Base-by-base conservation (phyloP, 2,888 invertebrate genomes). In the Parnassius apollo region DNA sequence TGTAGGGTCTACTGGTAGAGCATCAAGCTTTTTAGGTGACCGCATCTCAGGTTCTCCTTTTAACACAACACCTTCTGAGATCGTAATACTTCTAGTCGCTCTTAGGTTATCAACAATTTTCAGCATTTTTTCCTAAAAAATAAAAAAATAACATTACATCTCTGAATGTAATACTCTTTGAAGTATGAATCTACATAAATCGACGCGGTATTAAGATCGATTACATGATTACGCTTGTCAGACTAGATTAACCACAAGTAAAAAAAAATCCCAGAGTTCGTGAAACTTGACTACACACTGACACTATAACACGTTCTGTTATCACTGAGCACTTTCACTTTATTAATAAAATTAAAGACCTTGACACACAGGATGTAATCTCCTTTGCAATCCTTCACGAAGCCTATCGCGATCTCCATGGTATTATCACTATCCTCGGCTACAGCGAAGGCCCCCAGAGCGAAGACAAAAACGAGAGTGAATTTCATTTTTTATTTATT, bases 301-400 rank as follows among this genome's bases (percentile, higher is more conserved):
- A 68, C 77, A 77, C 75, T 71, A 66, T 67, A 74, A 68, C 78
- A 78, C 78, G 71, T 71, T 70, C 64, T 71, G 66, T 72, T 74
- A 69, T 71, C 79, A 80, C 78, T 74, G 62, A 70, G 66, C 91
- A 89, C 89, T 91, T 88, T 89, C 90, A 88, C 89, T 84, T 74
- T 74, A 76, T 71, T 75, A 78, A 75, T 74, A 72, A 74, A 74
- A 78, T 76, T 84, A 88, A 90, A 91, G 76, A 96, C 96, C 94
- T 96, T 96, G 75, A 96, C 92, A 91, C 96, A 96, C 74, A 94
- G 80, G 68, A 93, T 88, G 83, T 95, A 92, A 73, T 95, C 94
- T 75, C 93, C 94, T 72, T 93, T 91, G 84, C 96, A 96, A 76
- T 94, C 94, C 88, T 95, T 93, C 67, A 96, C 90, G 82, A 95